Base-by-base conservation (phyloP, 2,113 vertebrate species). In the Anguilla japonica region DNA sequence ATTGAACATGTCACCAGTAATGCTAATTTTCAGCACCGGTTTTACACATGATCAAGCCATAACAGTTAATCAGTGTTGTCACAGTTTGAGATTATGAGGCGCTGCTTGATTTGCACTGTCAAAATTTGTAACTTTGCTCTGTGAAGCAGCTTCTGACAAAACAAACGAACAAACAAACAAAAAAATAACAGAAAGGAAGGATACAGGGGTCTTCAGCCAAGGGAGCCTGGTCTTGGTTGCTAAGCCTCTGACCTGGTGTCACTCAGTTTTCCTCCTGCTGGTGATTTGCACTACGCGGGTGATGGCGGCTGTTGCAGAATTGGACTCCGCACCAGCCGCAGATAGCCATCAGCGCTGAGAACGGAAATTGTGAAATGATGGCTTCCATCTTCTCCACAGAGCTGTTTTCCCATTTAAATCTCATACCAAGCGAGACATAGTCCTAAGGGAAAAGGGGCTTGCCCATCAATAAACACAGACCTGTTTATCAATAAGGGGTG, bases 381-480 rank as follows among this genome's bases (percentile, higher is more conserved):
- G 34, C 79, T 80, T 34, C 63, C 63, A 71, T 71, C 71, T 75
- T 75, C 71, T 1, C 71, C n/a, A 29, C 71, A 34, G 9, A 13
- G 71, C 71, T 26, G 11, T 34, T 75, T 34, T 34, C 26, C 71
- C 71, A 75, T 75, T 75, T 75, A 75, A 75, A 75, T 34, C 71
- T 75, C 79, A 41, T 40, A 63, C 40, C 82, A 41, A 85, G 56
- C 43, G 29, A 82, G 50, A 63, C 41, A 82, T 87, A 63, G 46
- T 86, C 87, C 79, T 15, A 43, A 34, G 43, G 22, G 80, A 53
- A 60, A 15, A 41, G 57, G 43, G 71, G 75, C 46, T 83, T 83
- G 86, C 84, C 87, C 41, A 29, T 57, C 41, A 78, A 56, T 84
- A 57, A 86, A 84, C 84, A 86, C 29, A 2, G 63, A 34, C 29